A percentile compares a stretch with the other conserved stretches of the same genome.
phyloP scores from a whole-genome alignment of 2,888 invertebrate genomes.

The Hydroisotoma schaefferi region DNA sequence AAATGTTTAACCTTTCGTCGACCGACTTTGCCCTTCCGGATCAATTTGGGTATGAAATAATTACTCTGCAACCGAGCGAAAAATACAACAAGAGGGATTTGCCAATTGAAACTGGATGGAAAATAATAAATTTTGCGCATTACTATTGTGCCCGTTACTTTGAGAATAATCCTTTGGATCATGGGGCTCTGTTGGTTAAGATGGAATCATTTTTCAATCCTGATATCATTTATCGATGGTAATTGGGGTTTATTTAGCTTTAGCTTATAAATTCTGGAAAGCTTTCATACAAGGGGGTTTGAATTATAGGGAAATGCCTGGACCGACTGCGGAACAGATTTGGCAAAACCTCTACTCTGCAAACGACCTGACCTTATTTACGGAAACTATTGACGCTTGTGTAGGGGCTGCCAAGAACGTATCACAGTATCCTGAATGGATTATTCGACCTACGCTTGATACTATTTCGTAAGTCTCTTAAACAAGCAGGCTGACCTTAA shows the following conservation, averaged over 20 bases:
- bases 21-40: slow-evolving; percentile 11
- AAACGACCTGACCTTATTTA: slow-evolving; percentile 28
- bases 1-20: not conserved
- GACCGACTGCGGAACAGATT: slow-evolving; percentile 5
- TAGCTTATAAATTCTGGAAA: not conserved
- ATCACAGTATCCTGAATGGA: slow-evolving; percentile 34
- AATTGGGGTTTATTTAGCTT: not conserved
- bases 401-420: slow-evolving; percentile 25
- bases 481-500: too few species aligned
- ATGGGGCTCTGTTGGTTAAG: slow-evolving; percentile 28
- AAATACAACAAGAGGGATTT: not conserved
- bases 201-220: slow-evolving; percentile 37
- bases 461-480: slow-evolving; percentile 5
- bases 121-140: slow-evolving; percentile 32
- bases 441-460: slow-evolving; percentile 26
- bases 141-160: slow-evolving; percentile 37
- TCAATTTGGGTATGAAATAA: slow-evolving; percentile 1
- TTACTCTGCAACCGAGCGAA: not conserved
- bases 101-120: slow-evolving; percentile 30
- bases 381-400: slow-evolving; percentile 24
- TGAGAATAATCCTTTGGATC: slow-evolving; percentile 22
- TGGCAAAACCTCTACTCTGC: slow-evolving; percentile 27
- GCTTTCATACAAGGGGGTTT: not conserved
- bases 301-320: slow-evolving; percentile 20
- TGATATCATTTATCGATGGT: slow-evolving; percentile 39